Evolutionary conservation across 2,888 invertebrate genomes (phyloP), one percentile per base, ranked within the genome.

Genomic region (Electrophaes corylata): DNA sequence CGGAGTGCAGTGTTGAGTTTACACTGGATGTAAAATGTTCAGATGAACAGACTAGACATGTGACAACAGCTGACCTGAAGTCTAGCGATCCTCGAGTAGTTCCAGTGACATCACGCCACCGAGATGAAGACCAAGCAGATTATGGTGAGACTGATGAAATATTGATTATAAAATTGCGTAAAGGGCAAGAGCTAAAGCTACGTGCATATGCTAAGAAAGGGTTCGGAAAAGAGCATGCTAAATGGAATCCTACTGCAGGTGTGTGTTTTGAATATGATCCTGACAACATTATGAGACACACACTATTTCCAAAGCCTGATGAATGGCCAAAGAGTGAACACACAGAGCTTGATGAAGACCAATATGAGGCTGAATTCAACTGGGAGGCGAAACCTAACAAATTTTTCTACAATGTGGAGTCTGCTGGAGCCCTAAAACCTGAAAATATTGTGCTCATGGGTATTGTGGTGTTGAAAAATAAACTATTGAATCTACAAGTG

Each of bases 241-340:
- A 99, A 86, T 99, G 99, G 99, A 99, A 99, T 91, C 99, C 99
- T 2, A 99, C 99, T 0, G 97, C 98, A 47, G 99, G 99, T 40
- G 99, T 99, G 0, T 96, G 97, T 49, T 99, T 99, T 87, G 99
- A 99, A 86, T 99, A 99, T 89, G 99, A 99, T 89, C 99, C 99
- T 0, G 99, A 99, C 79, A 99, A 99, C 91, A 92, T 96, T 0
- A 96, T 99, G 94, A 93, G 98, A 37, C 99, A 99, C 78, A 99
- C 99, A 1, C 91, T 98, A 31, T 98, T 93, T 73, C 98, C 99
- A 0, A 98, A 98, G 81, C 98, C 99, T 2, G 98, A 99, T 75
- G 99, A 99, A 86, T 99, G 99, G 99, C 99, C 99, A 0, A 98
- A 98, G 85, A 99, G 98, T 88, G 99, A 99, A 92, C 98, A 98